phyloP scores from a whole-genome alignment of 2,113 vertebrate species.

The Hippocampus zosterae region DNA sequence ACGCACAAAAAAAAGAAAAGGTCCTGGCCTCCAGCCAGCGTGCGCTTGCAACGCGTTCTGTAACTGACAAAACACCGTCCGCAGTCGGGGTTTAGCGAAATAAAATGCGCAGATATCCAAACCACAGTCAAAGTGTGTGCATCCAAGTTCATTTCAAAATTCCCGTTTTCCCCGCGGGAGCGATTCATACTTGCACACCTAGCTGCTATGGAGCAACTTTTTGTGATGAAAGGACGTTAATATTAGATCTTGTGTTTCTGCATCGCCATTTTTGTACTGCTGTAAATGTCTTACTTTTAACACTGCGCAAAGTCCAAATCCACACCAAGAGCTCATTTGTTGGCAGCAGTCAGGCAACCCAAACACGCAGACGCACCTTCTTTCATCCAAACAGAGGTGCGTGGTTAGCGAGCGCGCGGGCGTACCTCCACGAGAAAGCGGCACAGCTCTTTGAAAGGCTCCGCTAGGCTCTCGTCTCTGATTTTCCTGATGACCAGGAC shows the following conservation, averaged over 20 bases:
- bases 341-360: not conserved
- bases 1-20: too few species aligned
- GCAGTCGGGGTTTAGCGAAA: too few species aligned
- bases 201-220: not conserved
- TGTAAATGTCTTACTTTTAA: not conserved
- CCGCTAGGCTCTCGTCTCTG: constrained; percentile 72
- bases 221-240: not conserved
- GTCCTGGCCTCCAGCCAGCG: too few species aligned
- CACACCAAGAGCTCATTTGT: not conserved
- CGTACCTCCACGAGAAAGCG: constrained; percentile 76
- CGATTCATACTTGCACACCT: too few species aligned
- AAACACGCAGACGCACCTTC: not conserved
- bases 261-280: not conserved
- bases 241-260: not conserved
- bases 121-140: too few species aligned
- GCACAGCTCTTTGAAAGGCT: constrained; percentile 79
- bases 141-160: too few species aligned
- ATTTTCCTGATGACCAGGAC: constrained; percentile 79
- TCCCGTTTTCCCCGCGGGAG: too few species aligned
- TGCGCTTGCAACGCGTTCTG: too few species aligned
- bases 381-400: not conserved
- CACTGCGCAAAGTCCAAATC: not conserved
- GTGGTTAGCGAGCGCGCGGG: too few species aligned
- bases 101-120: too few species aligned
- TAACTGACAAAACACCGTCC: too few species aligned